Percentiles rank a stretch among this genome's conserved stretches.
phyloP scores from a whole-genome alignment of 2,888 invertebrate species.

The Pristionchus exspectatus region DNA sequence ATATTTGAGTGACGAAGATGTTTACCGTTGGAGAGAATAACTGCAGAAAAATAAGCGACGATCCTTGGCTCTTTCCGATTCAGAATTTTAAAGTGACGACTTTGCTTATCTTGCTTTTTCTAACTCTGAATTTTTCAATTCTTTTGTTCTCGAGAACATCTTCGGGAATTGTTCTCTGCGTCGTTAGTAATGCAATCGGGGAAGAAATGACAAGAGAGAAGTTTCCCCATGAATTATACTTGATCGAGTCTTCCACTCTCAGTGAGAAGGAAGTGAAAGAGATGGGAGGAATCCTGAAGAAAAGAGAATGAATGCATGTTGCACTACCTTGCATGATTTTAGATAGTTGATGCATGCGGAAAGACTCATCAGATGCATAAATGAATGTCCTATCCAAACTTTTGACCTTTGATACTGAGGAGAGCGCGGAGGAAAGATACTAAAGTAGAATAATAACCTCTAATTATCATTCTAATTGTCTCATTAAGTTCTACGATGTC shows the following conservation, averaged over 20 bases:
- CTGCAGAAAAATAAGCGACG: constrained; percentile 12
- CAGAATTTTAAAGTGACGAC: neutral
- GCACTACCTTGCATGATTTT: neutral
- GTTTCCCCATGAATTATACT: constrained; percentile 45
- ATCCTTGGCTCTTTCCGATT: neutral
- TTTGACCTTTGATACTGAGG: neutral
- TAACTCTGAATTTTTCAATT: neutral
- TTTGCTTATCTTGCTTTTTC: neutral
- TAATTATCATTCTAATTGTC: neutral
- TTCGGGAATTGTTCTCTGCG: neutral
- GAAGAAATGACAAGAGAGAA: constrained; percentile 9
- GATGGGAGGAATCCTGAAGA: neutral
- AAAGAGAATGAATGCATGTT: neutral
- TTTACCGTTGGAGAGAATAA: neutral
- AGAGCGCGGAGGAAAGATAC: neutral
- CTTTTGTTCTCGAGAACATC: neutral
- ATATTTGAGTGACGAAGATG: neutral
- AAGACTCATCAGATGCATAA: neutral
- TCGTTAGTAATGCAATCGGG: constrained; percentile 28
- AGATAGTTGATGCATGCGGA: neutral
- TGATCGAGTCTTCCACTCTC: neutral
- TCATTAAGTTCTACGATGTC: constrained; percentile 21
- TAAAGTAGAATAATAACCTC: neutral
- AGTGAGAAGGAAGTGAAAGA: neutral
- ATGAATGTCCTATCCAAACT: too few relatives aligned